phyloP scores from a whole-genome alignment of 2,797 vertebrate genomes.

The Holocentrus rufus region DNA sequence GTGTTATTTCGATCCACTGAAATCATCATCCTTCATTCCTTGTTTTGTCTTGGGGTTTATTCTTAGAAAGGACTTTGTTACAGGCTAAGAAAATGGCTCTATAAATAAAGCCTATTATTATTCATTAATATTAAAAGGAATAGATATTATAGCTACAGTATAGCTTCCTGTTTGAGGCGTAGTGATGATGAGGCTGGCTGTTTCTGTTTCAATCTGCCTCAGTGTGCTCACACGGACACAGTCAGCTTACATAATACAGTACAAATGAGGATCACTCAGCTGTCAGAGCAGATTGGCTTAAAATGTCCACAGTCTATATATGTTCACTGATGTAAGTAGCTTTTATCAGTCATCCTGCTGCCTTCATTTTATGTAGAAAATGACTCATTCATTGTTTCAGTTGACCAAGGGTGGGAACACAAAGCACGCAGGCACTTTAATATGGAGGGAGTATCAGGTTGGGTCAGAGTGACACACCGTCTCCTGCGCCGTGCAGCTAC shows the following conservation, averaged over 20 bases:
- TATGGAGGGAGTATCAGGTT: slow-evolving; percentile 48
- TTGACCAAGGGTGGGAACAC: slow-evolving; percentile 46
- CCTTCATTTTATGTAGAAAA: slow-evolving; percentile 29
- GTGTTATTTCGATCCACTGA: too few relatives aligned
- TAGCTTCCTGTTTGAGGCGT: too few relatives aligned
- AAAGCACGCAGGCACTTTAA: slow-evolving; percentile 1
- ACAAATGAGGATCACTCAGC: slow-evolving; percentile 23
- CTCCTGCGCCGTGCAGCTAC: slow-evolving; percentile 7
- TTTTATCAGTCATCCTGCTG: slow-evolving; percentile 28
- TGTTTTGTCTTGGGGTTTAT: too few relatives aligned
- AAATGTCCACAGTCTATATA: slow-evolving; percentile 24
- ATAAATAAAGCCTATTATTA: too few relatives aligned
- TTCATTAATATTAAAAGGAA: too few relatives aligned
- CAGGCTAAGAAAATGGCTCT: too few relatives aligned
- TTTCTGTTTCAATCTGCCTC: neutral
- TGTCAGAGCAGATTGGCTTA: neutral
- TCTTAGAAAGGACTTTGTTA: too few relatives aligned
- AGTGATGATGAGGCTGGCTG: neutral
- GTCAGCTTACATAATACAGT: slow-evolving; percentile 35
- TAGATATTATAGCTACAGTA: too few relatives aligned
- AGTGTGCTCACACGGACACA: slow-evolving; percentile 2
- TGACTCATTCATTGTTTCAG: slow-evolving; percentile 62
- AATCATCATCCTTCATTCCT: too few relatives aligned
- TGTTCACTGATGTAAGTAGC: slow-evolving; percentile 4
- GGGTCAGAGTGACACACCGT: slow-evolving; percentile 48